Percentiles rank a stretch among this genome's conserved stretches.
Conservation (phyloP, 2,888 invertebrate genomes). For the Lasioglossum villosulum region DNA sequence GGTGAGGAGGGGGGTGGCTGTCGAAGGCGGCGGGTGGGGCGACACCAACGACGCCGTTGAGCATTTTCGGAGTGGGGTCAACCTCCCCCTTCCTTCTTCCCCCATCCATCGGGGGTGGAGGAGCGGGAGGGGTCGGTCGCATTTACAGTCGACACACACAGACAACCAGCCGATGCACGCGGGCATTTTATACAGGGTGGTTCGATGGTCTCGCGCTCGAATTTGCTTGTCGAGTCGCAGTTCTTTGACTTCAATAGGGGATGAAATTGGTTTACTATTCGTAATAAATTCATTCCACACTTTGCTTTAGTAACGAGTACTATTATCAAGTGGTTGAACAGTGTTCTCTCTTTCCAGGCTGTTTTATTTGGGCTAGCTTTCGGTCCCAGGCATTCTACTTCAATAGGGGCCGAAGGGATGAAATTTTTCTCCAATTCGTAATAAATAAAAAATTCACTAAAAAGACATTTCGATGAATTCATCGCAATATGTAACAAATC, state of each 20-base stretch:
- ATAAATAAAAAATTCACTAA: background rate
- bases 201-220: constrained; percentile 5
- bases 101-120: background rate
- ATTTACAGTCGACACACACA: constrained; percentile 31
- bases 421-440: too few relatives aligned
- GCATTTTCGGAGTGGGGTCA: constrained; percentile 46
- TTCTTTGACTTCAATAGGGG: background rate
- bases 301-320: background rate
- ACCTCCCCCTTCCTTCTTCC: constrained; percentile 13
- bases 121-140: constrained; percentile 8
- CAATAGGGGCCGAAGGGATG: background rate
- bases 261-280: background rate
- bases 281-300: background rate
- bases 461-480: background rate
- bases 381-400: background rate
- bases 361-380: background rate
- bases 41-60: constrained; percentile 5
- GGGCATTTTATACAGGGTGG: constrained; percentile 46
- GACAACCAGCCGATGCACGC: constrained; percentile 27
- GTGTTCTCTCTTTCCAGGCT: background rate
- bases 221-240: background rate
- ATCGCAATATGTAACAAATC: background rate
- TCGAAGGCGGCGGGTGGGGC: constrained; percentile 23
- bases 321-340: background rate
- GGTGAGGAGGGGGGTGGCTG: background rate